These are phyloP conservation scores for Neolamprologus ventralis DNA, from an alignment of 2,113 vertebrate genomes.

Conservation along the genomic window DNA sequence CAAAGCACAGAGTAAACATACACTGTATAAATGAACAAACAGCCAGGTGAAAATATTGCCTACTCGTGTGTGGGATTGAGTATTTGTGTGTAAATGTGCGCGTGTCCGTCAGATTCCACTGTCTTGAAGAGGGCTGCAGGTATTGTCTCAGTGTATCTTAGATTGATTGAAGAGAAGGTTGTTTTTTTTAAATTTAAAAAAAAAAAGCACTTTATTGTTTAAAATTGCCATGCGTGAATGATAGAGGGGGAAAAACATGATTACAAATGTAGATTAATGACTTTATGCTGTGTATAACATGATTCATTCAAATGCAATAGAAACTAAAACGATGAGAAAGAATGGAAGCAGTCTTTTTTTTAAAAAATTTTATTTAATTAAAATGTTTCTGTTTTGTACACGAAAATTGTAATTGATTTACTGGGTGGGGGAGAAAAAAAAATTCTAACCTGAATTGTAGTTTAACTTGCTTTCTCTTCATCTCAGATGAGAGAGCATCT, in stretches of 20 bases:
- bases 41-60: neutral
- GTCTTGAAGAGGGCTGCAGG: neutral
- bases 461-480: neutral
- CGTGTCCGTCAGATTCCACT: slow-evolving; percentile 4
- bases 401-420: slow-evolving; percentile 6
- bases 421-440: neutral
- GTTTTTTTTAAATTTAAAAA: neutral
- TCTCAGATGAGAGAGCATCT: neutral
- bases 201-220: slow-evolving; percentile 73
- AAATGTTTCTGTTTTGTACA: slow-evolving; percentile 52
- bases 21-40: neutral
- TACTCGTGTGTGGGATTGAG: neutral
- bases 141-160: slow-evolving; percentile 14
- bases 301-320: slow-evolving; percentile 59
- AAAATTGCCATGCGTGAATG: slow-evolving; percentile 48
- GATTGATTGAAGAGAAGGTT: slow-evolving; percentile 21
- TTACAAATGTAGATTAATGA: slow-evolving; percentile 30
- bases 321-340: slow-evolving; percentile 55
- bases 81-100: slow-evolving; percentile 7
- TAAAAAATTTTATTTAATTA: slow-evolving; percentile 49
- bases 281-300: slow-evolving; percentile 53
- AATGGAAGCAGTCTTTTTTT: slow-evolving; percentile 26
- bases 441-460: neutral
- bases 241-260: neutral
- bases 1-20: slow-evolving; percentile 27